Evolutionary conservation across 2,888 invertebrate genomes (phyloP), one percentile per base, ranked within the genome.

Genomic region (Neoitamus cyanurus): DNA sequence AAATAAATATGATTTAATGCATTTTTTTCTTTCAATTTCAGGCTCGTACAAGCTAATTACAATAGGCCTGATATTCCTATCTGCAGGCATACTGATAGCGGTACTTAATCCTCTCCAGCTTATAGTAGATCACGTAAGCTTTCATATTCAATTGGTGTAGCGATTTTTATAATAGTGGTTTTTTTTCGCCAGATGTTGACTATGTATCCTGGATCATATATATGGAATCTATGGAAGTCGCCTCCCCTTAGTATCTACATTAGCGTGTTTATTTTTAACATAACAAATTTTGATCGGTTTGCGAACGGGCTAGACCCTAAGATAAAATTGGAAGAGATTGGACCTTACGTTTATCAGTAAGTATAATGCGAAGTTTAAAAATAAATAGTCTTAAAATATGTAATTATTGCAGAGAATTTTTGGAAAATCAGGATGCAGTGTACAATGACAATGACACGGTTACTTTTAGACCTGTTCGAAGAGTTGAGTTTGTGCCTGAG

Each of bases 311-410:
- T 92, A 78, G 94, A 93, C 86, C 90, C 92, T 83, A 96, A 95
- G 87, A 90, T 97, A 69, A 94, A 93, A 87, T 87, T 97, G 2
- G 89, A 94, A 78, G 95, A 97, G 92, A 90, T 96, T 25, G 97
- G 97, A 0, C 97, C 97, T 0, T 97, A 96, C 88, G 94, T 95
- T 20, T 98, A 96, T 91, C 94, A 94, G 96, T 96, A 91, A 93
- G 94, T 92, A 84, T 70, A 80, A 89, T 36, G 3, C 4, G 36
- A 11, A 73, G 15, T n/a, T 70, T 25, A 36, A 15, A 72, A 4
- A 5, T 46, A 48, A 37, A 37, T 3, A 25, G 0, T 85, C 80
- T 36, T 83, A 58, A 83, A 85, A 48, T 30, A 20, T 80, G 5
- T 20, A 20, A 28, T n/a, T 68, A 87, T 91, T 90, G 95, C 90